Evolutionary conservation across 2,113 vertebrate genomes (phyloP).

Genomic region (Burhinus bistriatus): DNA sequence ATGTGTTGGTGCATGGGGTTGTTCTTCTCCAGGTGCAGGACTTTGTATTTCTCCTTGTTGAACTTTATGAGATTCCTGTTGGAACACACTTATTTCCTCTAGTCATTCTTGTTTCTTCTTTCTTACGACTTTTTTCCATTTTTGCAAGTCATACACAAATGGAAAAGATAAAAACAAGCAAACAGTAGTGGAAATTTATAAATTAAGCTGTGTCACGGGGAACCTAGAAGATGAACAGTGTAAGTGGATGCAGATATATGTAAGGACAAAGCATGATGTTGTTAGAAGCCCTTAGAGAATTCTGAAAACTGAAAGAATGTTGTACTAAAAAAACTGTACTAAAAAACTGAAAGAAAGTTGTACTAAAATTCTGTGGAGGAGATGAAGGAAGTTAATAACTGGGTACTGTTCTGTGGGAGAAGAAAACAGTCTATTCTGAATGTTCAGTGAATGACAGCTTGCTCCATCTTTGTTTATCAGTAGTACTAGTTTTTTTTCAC

Average conservation of each 20-base stretch:
- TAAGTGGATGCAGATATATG: not conserved
- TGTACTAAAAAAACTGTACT: not conserved
- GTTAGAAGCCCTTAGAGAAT: not conserved
- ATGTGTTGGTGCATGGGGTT: not conserved
- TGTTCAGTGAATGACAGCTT: not conserved
- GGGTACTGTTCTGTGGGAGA: not conserved
- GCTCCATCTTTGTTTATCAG: not conserved
- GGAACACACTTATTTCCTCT: not conserved
- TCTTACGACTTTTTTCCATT: not conserved
- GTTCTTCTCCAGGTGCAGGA: not conserved
- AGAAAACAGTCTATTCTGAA: not conserved
- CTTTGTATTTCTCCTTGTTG: not conserved
- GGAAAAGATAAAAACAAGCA: not conserved
- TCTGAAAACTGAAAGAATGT: not conserved
- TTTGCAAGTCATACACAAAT: not conserved
- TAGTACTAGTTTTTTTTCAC: not conserved
- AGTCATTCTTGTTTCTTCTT: not conserved
- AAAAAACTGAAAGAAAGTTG: not conserved
- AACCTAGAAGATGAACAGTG: not conserved
- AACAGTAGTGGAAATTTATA: not conserved
- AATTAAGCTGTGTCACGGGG: not conserved
- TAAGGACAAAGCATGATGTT: not conserved
- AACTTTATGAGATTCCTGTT: not conserved
- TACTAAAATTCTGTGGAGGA: not conserved
- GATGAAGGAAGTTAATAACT: not conserved